Evolutionary conservation across 2,113 vertebrate species (phyloP).

Genomic region (Varanus salvator): DNA sequence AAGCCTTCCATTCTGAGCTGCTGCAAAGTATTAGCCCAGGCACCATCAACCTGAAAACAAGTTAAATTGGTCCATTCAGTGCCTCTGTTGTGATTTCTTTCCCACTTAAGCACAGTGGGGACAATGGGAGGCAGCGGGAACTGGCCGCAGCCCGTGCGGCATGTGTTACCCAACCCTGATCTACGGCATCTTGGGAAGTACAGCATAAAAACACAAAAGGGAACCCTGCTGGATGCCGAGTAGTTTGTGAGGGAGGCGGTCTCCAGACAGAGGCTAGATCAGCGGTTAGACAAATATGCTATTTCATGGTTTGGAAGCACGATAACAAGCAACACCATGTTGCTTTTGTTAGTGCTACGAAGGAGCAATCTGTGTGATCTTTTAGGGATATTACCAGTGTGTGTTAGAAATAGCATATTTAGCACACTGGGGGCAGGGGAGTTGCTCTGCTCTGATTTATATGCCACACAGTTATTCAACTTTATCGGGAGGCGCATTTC

Average conservation of each 20-base stretch:
- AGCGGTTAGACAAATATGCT: background rate
- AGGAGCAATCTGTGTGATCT: background rate
- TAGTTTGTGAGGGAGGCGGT: background rate
- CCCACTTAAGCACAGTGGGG: too few relatives aligned
- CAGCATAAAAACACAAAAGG: background rate
- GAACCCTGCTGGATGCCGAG: background rate
- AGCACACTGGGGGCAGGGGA: background rate
- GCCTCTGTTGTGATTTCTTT: too few relatives aligned
- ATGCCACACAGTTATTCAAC: background rate
- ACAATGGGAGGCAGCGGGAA: too few relatives aligned
- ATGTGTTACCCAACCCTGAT: background rate
- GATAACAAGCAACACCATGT: background rate
- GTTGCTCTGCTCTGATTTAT: background rate
- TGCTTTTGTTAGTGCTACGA: background rate
- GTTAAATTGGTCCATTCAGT: too few relatives aligned
- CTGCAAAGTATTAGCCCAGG: too few relatives aligned
- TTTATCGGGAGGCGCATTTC: background rate
- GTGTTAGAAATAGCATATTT: background rate
- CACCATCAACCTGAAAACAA: too few relatives aligned
- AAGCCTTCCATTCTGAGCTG: too few relatives aligned
- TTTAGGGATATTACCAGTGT: background rate
- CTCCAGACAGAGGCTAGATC: background rate
- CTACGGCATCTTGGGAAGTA: background rate
- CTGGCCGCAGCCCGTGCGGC: too few relatives aligned
- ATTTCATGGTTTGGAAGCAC: background rate